Conservation (phyloP, 2,113 vertebrate genomes). For the Addax nasomaculatus region DNA sequence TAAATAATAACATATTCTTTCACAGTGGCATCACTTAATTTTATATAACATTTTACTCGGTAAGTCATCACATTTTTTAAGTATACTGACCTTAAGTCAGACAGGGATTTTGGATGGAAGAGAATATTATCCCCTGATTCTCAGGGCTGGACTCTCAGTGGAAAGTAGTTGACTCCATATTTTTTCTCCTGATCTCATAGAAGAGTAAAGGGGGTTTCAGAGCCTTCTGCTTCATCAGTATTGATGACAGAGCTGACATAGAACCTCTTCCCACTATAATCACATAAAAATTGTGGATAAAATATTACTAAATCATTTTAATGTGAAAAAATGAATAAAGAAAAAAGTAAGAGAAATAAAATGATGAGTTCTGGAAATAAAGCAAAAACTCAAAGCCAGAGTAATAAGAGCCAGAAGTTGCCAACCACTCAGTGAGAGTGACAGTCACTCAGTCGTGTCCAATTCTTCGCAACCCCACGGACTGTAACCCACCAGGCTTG, state of each 20-base stretch:
- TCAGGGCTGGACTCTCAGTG: neutral
- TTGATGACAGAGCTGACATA: neutral
- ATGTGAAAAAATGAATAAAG: neutral
- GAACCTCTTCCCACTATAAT: neutral
- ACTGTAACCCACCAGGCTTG: neutral
- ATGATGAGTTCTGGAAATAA: slow-evolving; percentile 7
- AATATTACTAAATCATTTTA: neutral
- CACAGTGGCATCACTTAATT: neutral
- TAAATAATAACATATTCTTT: slow-evolving; percentile 22
- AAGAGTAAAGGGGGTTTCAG: neutral
- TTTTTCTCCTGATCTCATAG: neutral
- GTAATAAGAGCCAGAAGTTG: neutral
- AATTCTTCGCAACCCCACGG: neutral
- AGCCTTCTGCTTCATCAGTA: neutral
- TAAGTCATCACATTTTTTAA: slow-evolving; percentile 19
- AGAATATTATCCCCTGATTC: slow-evolving; percentile 12
- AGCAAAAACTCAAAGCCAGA: neutral
- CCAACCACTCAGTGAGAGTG: neutral
- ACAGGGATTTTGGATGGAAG: neutral
- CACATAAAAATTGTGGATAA: neutral
- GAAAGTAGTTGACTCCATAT: neutral
- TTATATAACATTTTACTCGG: slow-evolving; percentile 30
- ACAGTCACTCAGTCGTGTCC: accelerated
- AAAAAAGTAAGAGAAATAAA: neutral
- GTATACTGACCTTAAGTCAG: neutral